phyloP scores from a whole-genome alignment of 2,888 invertebrate species.

The Ichneumoninae sp. region DNA sequence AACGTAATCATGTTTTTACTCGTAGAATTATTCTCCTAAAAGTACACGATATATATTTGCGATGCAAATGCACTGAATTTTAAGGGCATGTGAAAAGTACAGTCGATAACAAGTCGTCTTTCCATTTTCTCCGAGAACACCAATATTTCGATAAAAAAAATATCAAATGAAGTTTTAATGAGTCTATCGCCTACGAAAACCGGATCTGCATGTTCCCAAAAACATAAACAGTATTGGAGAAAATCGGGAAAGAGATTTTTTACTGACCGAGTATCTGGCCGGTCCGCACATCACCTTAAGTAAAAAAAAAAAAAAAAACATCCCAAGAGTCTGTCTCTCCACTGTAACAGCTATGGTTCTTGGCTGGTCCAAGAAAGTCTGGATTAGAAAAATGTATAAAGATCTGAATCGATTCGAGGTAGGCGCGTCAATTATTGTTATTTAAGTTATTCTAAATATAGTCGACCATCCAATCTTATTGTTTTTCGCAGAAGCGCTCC shows the following conservation, averaged over 20 bases:
- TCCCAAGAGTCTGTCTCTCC: neutral
- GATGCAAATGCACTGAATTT: neutral
- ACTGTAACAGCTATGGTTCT: neutral
- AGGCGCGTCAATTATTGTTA: neutral
- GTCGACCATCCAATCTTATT: constrained; percentile 1
- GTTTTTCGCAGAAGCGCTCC: constrained; percentile 2
- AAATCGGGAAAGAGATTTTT: too few species aligned
- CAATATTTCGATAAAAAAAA: too few species aligned
- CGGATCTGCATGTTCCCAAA: too few species aligned
- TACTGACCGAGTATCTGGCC: too few species aligned
- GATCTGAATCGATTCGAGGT: neutral
- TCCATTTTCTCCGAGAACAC: too few species aligned
- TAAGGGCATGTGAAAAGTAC: too few species aligned
- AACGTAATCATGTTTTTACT: neutral
- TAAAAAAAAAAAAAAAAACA: neutral
- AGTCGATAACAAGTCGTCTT: too few species aligned
- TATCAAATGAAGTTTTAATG: too few species aligned
- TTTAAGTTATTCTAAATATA: constrained; percentile 5
- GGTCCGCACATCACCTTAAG: too few species aligned
- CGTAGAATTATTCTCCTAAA: neutral
- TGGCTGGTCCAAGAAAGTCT: neutral
- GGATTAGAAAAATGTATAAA: neutral
- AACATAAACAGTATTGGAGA: too few species aligned
- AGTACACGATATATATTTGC: constrained; percentile 7
- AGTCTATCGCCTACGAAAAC: too few species aligned